Base-by-base conservation (phyloP, 2,797 vertebrate species). In the Nyctibius grandis region DNA sequence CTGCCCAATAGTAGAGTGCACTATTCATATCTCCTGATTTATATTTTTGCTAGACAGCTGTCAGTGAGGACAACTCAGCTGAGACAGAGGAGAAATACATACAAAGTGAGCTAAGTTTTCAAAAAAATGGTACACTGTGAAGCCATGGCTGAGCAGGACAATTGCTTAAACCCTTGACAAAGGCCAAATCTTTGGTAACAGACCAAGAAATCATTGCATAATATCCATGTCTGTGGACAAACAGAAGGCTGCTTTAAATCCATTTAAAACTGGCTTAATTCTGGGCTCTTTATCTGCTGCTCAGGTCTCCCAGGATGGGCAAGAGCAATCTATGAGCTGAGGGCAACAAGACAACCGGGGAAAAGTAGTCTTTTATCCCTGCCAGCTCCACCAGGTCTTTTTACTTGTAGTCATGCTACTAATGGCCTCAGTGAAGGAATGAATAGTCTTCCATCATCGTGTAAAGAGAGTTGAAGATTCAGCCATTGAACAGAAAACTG, bases 21-120 rank as follows among this genome's bases (percentile, higher is more conserved):
- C 14, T 76, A 0, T 47, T 69, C 0, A 0, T 47, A 9, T 18
- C 60, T 82, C 64, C 25, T 53, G 31, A 36, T 61, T 42, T 64
- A 0, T 36, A 23, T 72, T 76, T 94, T 59, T 65, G 11, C 69
- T 56, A 12, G 56, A 57, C 29, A 79, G 56, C 26, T 79, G 26
- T 38, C 51, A 86, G 29, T 9, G 34, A 80, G 54, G 29, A 48
- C 17, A 91, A 9, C 74, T 82, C 83, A 36, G 25, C 60, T 56
- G 36, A 82, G 48, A 14, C 22, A 77, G 25, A 69, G 59, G 21
- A 26, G 42, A 92, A 88, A 73, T 12, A 11, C 15, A 56, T 16
- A 34, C 11, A 33, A 59, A 82, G 15, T n/a, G 33, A 77, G 36
- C 9, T 21, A 47, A 34, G 6, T 20, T 65, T 72, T 45, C 8